Evolutionary conservation across 2,113 vertebrate genomes (phyloP).

Genomic region (Myrmecobius fasciatus): DNA sequence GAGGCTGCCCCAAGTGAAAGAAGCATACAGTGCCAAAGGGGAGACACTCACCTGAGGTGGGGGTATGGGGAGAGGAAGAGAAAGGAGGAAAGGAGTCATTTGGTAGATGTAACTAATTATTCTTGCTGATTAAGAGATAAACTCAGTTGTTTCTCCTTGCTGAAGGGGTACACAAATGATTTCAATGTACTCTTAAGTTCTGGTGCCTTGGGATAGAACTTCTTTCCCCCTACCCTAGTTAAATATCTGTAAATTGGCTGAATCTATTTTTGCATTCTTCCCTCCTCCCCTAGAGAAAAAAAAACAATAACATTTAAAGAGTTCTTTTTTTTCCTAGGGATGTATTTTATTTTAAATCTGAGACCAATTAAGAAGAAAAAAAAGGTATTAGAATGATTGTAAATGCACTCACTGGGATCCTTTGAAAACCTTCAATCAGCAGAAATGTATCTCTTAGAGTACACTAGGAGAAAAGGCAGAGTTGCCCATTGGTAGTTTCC

Average conservation of each 20-base stretch:
- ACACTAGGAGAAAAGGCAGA: not conserved
- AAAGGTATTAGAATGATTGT: constrained; percentile 34
- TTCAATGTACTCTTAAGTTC: not conserved
- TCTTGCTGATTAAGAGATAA: not conserved
- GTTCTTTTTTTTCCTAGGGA: constrained; percentile 64
- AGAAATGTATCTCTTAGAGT: not conserved
- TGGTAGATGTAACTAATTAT: not conserved
- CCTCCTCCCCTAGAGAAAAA: constrained; percentile 57
- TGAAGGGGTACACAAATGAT: not conserved
- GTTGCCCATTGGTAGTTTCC: not conserved
- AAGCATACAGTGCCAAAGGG: not conserved
- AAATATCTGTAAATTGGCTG: constrained; percentile 47
- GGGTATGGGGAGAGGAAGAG: not conserved
- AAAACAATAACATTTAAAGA: constrained; percentile 57
- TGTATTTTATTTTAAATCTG: constrained; percentile 68
- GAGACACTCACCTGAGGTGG: not conserved
- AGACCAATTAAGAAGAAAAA: constrained; percentile 62
- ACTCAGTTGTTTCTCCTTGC: not conserved
- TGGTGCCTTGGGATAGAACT: not conserved
- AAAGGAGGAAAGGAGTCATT: not conserved
- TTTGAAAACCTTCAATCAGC: not conserved
- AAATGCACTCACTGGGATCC: constrained; percentile 46
- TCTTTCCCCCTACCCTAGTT: not conserved
- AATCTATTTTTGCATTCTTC: constrained; percentile 13
- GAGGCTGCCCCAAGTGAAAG: not conserved